phyloP scores from a whole-genome alignment of 2,888 invertebrate species.

The Ichneumoninae sp. region DNA sequence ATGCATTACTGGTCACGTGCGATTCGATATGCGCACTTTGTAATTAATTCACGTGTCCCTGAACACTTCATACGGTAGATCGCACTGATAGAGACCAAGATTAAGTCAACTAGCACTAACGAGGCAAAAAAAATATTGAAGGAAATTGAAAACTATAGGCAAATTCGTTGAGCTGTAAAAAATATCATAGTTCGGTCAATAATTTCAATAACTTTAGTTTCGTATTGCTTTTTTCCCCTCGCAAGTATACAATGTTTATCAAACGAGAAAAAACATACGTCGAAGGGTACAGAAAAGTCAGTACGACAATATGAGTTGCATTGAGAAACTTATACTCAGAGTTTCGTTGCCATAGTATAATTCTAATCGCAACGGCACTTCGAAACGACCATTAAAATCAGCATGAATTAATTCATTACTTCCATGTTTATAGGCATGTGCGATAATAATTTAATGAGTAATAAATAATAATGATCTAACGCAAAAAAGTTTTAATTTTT shows the following conservation, averaged over 20 bases:
- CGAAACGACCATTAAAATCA: not conserved
- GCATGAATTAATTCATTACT: not conserved
- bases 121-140: not conserved
- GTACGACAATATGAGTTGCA: not conserved
- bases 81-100: not conserved
- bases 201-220: not conserved
- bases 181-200: not conserved
- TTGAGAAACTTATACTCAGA: not conserved
- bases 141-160: not conserved
- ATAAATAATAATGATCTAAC: slow-evolving; percentile 44
- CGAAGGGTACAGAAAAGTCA: slow-evolving; percentile 10
- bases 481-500: slow-evolving; percentile 65
- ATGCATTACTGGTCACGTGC: not conserved
- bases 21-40: slow-evolving; percentile 3
- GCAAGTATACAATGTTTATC: slow-evolving; percentile 4
- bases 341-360: not conserved
- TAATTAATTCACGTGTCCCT: not conserved
- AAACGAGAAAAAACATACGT: not conserved
- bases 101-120: not conserved
- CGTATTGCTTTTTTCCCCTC: not conserved
- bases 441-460: slow-evolving; percentile 4
- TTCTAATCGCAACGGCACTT: not conserved
- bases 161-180: not conserved
- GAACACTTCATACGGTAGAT: not conserved
- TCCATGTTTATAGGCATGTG: not conserved